phyloP scores from a whole-genome alignment of 2,888 invertebrate species.

The Plebejus anna region DNA sequence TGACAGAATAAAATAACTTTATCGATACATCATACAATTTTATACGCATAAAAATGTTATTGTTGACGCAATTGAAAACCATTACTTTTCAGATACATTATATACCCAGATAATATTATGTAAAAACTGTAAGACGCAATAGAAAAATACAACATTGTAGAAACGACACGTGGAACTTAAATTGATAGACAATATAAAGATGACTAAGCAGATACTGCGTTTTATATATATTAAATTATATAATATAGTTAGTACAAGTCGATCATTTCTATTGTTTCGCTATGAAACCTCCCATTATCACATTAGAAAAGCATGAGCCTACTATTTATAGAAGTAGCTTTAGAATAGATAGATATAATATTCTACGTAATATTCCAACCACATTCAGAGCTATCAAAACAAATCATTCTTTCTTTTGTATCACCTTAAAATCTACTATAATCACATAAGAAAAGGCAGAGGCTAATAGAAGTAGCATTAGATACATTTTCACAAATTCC shows the following conservation, averaged over 20 bases:
- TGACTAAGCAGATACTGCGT: not conserved
- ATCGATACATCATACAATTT: no score
- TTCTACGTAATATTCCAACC: no score
- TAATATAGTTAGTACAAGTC: not conserved
- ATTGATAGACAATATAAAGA: not conserved
- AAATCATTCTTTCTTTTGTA: no score
- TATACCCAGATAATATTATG: not conserved
- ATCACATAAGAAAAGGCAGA: not conserved
- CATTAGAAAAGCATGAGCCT: no score
- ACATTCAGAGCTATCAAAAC: no score
- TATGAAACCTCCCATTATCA: no score
- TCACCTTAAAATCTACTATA: not conserved
- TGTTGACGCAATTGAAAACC: not conserved
- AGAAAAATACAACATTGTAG: not conserved
- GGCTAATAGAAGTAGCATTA: constrained; percentile 28
- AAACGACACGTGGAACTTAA: not conserved
- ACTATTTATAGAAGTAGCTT: no score
- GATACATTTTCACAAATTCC: constrained; percentile 32
- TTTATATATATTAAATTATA: not conserved
- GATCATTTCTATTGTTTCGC: no score
- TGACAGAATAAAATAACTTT: no score
- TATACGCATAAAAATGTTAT: no score
- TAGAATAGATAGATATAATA: no score
- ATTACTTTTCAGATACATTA: not conserved
- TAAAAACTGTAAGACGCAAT: not conserved